Evolutionary conservation across 2,113 vertebrate genomes (phyloP), one percentile per base, ranked within the genome.

Genomic region (Corythornis madagascariensis): DNA sequence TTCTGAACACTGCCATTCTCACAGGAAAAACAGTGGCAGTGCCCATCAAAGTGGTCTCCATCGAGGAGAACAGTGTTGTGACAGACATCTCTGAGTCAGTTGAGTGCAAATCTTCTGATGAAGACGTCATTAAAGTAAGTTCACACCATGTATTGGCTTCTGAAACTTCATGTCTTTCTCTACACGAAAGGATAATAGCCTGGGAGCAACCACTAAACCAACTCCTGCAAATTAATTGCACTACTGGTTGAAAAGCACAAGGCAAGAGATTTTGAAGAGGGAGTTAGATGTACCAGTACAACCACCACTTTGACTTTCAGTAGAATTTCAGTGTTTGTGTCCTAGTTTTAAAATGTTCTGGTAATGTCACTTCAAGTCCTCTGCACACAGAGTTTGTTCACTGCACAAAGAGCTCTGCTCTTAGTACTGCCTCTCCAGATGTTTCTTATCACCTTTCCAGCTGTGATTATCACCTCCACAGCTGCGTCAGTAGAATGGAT

Each of bases 1-100:
- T 99, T 65, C 95, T 99, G 90, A 99, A 99, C 97, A 99, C 99
- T 0, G 99, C 99, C 1, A 97, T 99, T 66, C 98, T 99, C 63
- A 99, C 99, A 0, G 99, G 99, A 20, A 99, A 97, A 92, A 98
- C 98, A 0, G 99, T 99, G 55, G 98, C 99, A 2, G 97, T 99
- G 82, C 99, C 99, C 4, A 86, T 99, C 48, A 98, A 97, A 93
- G 99, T 99, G 96, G 98, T 99, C 85, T 98, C 98, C 8, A 96
- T 99, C 57, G 98, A 98, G 82, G 97, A 98, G 72, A 98, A 97
- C 80, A 79, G 97, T 4, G 96, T 97, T 0, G 97, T 99, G 40
- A 98, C 97, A 0, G 99, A 99, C 69, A 97, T 99, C 93, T 99
- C 99, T 0, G 98, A 99, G n/a, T 73, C 95, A 0, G 99, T 99